Evolutionary conservation across 2,888 invertebrate genomes (phyloP), one percentile per base, ranked within the genome.

Genomic region (Synanthedon formicaeformis): DNA sequence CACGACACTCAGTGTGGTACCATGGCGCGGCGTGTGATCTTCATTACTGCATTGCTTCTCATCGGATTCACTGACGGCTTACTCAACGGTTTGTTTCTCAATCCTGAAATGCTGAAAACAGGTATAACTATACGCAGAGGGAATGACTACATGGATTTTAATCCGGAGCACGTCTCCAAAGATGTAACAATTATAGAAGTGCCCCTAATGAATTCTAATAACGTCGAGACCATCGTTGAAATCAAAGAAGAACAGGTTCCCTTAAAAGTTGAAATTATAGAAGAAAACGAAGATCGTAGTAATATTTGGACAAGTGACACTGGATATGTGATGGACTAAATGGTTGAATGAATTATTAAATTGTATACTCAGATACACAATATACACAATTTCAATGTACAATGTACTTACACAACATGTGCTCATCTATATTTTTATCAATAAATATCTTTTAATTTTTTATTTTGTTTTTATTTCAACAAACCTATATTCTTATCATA

Each of bases 81-180:
- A 2, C 10, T 49, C 2, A 70, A 76, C 51, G 82, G 82, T 13
- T 55, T 81, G 40, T 62, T 64, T 49, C 61, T 84, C 27, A 69
- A 71, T 51, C 79, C 82, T 13, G 83, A 84, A 59, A 57, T 69
- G 45, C 51, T 83, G 52, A 82, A 84, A 57, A 71, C 48, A 16
- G 34, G 53, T 4, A 53, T 64, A 10, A 68, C 72, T 54, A 56
- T 78, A 6, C 61, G 65, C 10, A 58, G 57, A 23, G 77, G 77
- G 6, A 81, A 80, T 53, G 77, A 81, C 54, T 81, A 80, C 52
- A 67, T 80, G 57, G 81, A 84, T 56, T 81, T 73, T 53, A 71
- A 71, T 54, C 75, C 75, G 0, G 72, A 71, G 2, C 60, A 66
- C 50, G 51, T 48, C 34, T 27, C 53, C 3, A 53, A 58, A 45